Conservation (phyloP, 30 jellyfish, hydroid and myxozoan genomes). For the Aurelia aurita complex sp. Pacific region DNA sequence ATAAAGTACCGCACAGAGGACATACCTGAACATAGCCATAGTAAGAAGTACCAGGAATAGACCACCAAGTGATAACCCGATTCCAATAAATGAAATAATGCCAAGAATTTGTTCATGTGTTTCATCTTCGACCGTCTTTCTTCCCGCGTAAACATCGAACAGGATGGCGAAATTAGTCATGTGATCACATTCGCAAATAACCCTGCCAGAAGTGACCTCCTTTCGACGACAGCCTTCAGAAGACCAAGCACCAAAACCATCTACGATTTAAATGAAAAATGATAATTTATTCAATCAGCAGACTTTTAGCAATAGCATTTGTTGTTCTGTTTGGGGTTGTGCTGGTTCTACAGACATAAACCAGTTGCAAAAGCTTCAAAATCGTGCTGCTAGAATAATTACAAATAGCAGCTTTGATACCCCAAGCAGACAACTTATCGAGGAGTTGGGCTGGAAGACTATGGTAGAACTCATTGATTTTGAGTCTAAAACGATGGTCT, state of each 20-base stretch:
- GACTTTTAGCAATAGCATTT: too few relatives aligned
- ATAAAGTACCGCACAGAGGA: background rate
- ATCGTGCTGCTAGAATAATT: too few relatives aligned
- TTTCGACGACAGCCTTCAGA: slow-evolving; percentile 44
- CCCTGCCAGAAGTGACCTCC: slow-evolving; percentile 1
- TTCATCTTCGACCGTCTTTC: slow-evolving; percentile 10
- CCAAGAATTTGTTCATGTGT: slow-evolving; percentile 61
- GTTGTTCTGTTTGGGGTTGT: too few relatives aligned
- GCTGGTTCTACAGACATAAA: too few relatives aligned
- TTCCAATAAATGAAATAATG: slow-evolving; percentile 51
- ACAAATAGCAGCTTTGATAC: too few relatives aligned
- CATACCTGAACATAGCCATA: slow-evolving; percentile 55
- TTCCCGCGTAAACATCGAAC: slow-evolving; percentile 66
- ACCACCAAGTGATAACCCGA: slow-evolving; percentile 64
- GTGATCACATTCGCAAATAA: slow-evolving; percentile 60
- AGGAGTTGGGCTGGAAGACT: too few relatives aligned
- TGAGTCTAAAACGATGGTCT: too few relatives aligned
- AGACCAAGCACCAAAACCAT: slow-evolving; percentile 70
- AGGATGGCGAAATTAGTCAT: slow-evolving; percentile 73
- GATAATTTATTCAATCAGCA: background rate
- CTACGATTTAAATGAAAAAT: background rate
- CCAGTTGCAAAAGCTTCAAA: too few relatives aligned
- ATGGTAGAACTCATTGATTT: too few relatives aligned
- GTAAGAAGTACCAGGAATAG: slow-evolving; percentile 37
- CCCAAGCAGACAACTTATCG: too few relatives aligned